Evolutionary conservation across 1,140 invertebrate species (phyloP), one percentile per base, ranked within the genome.

Genomic region (Cheumatopsyche charites): DNA sequence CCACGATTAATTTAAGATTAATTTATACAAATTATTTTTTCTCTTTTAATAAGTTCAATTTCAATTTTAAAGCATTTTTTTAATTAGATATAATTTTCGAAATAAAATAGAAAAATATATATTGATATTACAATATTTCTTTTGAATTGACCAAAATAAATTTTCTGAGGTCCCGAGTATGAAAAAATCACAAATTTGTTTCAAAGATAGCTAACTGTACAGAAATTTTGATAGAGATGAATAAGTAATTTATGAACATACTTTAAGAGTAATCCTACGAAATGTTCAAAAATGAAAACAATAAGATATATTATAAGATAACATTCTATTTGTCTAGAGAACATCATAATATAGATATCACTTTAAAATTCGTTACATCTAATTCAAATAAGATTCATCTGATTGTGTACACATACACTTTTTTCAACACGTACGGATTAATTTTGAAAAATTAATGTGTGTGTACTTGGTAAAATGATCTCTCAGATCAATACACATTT

Each of bases 401-500:
- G 11, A 26, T 62, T 11, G 26, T 62, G n/a, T 15, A 26, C 25
- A 29, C n/a, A 21, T 5, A 25, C 26, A 15, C n/a, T 25, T 1
- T 62, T 62, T 25, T n/a, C 45, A n/a, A 13, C 15, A 6, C 19
- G n/a, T n/a, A 17, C 15, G 47, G 7, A 52, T 19, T 17, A 36
- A 36, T 17, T 52, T 17, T 17, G 7, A 52, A 19, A 52, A 52
- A 52, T 19, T 52, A 52, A 17, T 17, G 19, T 17, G 47, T 52
- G 47, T 15, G 19, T 19, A 52, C 19, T 13, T 52, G 23, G 55
- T 26, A 63, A 42, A 29, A 23, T 36, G 73, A 74, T 63, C 73
- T 74, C 66, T 52, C 29, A 71, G 70, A 71, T 68, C 73, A 36
- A 41, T 69, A 42, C 42, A 70, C 17, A 41, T 45, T 68, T 67